phyloP scores from a whole-genome alignment of 2,113 vertebrate species.

The Coregonus clupeaformis region DNA sequence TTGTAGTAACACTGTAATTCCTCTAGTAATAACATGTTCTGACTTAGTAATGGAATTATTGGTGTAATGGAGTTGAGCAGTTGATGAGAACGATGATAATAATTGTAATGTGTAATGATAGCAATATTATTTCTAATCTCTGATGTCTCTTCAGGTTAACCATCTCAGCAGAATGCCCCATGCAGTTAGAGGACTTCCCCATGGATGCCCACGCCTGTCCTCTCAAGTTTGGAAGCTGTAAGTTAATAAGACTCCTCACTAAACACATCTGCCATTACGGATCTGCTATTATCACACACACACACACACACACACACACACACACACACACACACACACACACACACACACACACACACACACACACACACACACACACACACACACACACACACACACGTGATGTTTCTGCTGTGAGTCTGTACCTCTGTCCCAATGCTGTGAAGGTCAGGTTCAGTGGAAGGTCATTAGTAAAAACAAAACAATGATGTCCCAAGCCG shows the following conservation, averaged over 20 bases:
- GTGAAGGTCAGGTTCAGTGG: too few relatives aligned
- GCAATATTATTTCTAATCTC: too few relatives aligned
- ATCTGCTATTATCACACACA: background rate
- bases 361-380: constrained; percentile 3
- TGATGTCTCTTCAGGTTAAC: constrained; percentile 74
- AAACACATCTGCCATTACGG: background rate
- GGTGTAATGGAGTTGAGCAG: too few relatives aligned
- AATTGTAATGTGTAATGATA: too few relatives aligned
- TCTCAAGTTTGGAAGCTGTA: constrained; percentile 90
- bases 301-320: constrained; percentile 9
- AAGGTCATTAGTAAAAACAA: too few relatives aligned
- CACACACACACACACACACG: constrained; percentile 7
- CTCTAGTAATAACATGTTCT: too few relatives aligned
- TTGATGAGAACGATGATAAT: too few relatives aligned
- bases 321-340: constrained; percentile 8
- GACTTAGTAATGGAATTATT: too few relatives aligned
- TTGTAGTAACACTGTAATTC: too few relatives aligned
- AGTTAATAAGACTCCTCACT: constrained; percentile 60
- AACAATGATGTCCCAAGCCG: too few relatives aligned
- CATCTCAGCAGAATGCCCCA: constrained; percentile 88
- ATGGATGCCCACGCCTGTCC: constrained; percentile 91
- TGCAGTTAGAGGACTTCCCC: constrained; percentile 91
- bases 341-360: constrained; percentile 1
- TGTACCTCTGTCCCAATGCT: too few relatives aligned
- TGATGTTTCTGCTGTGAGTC: too few relatives aligned